phyloP scores from a whole-genome alignment of 2,113 vertebrate genomes.

The Eurypyga helias region DNA sequence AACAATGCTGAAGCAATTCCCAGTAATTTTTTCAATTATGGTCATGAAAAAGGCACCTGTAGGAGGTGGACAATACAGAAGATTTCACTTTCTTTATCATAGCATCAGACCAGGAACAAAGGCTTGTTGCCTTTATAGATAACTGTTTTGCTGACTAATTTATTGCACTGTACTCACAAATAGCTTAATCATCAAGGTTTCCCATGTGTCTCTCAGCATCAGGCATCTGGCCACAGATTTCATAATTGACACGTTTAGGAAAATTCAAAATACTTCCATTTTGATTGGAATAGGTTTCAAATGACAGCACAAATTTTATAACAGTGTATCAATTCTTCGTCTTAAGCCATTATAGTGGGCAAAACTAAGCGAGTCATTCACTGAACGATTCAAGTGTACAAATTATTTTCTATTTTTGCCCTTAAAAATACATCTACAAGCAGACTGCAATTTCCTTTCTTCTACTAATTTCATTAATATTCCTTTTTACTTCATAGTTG shows the following conservation, averaged over 20 bases:
- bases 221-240: neutral
- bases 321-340: neutral
- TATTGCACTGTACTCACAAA: neutral
- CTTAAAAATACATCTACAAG: neutral
- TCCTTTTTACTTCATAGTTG: neutral
- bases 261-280: neutral
- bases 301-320: neutral
- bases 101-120: neutral
- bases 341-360: neutral
- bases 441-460: neutral
- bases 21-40: neutral
- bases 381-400: neutral
- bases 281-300: neutral
- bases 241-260: neutral
- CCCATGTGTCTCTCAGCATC: neutral
- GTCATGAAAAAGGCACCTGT: conserved; percentile 3
- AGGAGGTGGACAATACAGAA: neutral
- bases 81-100: conserved; percentile 40
- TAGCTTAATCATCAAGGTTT: neutral
- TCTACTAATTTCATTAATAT: neutral
- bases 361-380: neutral
- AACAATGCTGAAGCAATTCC: neutral
- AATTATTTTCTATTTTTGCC: neutral
- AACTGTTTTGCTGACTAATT: conserved; percentile 20
- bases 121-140: neutral